Base-by-base conservation (phyloP, 2,113 vertebrate genomes). In the Hippocampus barbouri region DNA sequence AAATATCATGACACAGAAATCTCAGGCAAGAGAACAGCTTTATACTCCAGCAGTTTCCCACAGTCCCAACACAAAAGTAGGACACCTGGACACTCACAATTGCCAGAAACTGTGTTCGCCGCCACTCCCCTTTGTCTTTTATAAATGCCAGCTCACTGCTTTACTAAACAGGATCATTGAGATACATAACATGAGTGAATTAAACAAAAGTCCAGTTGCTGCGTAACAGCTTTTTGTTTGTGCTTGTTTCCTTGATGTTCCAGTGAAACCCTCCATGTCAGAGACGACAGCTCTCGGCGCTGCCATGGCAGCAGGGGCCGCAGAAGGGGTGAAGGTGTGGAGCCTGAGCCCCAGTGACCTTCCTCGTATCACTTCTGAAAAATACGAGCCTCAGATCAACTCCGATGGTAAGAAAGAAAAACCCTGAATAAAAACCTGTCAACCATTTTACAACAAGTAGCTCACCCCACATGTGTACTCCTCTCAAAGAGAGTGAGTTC, bases 231-330 rank as follows among this genome's bases (percentile, higher is more conserved):
- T 54, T 10, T 23, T n/a, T 11, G 21, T 56, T 8, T 54, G 21
- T 23, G 8, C 23, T 3, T 20, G 10, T 66, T 60, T 8, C 49
- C 18, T 0, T 20, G 0, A 47, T 5, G 8, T 0, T 68, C 14
- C 86, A 99, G 97, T 97, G 61, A 95, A 94, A 61, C 96, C 97
- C 51, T 93, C 92, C 10, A 98, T 99, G 96, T 90, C 95, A 0
- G 96, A 99, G 92, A 98, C 96, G 54, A 96, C 97, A 0, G 95
- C 96, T 64, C 91, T 99, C 27, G 97, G 97, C 25, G 97, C 93
- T 10, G 97, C 97, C 75, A 98, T 99, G 96, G 97, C 95, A 11
- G 97, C 97, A 0, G 97, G 97, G 65, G 92, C 96, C 12, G 97
- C 97, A 11, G 94, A 97, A 86, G 97, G 97, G 4, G 94, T 99